phyloP scores from a whole-genome alignment of 2,113 vertebrate species.

The Bos indicus region DNA sequence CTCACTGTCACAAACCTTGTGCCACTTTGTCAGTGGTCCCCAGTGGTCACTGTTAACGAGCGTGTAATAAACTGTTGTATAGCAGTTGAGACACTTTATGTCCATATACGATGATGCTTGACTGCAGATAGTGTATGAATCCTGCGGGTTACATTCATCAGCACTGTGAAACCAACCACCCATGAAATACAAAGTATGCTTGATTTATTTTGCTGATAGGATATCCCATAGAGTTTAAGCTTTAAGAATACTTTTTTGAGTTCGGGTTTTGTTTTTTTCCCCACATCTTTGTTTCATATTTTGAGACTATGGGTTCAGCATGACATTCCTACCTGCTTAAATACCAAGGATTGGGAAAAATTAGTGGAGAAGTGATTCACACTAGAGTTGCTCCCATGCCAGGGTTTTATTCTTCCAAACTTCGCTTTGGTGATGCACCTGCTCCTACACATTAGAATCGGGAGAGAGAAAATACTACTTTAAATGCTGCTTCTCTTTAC shows the following conservation, averaged over 20 bases:
- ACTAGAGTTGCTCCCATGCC: not conserved
- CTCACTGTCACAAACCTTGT: conserved; percentile 35
- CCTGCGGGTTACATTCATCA: conserved; percentile 50
- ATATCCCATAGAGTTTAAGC: not conserved
- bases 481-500: conserved; percentile 23
- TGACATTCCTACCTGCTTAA: conserved; percentile 74
- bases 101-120: conserved; percentile 34
- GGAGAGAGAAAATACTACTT: not conserved
- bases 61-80: not conserved
- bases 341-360: conserved; percentile 66
- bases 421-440: conserved; percentile 51
- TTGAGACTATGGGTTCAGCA: conserved; percentile 60
- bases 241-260: not conserved
- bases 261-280: not conserved
- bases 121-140: conserved; percentile 14
- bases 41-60: conserved; percentile 15
- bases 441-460: not conserved
- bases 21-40: conserved; percentile 30
- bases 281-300: conserved; percentile 47
- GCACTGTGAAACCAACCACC: conserved; percentile 18
- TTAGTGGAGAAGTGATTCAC: conserved; percentile 40
- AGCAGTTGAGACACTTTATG: not conserved
- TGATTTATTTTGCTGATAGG: conserved; percentile 46
- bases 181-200: conserved; percentile 21
- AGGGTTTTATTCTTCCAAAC: conserved; percentile 39